Evolutionary conservation across 2,888 invertebrate genomes (phyloP).

Genomic region (Clistopyga incitator): DNA sequence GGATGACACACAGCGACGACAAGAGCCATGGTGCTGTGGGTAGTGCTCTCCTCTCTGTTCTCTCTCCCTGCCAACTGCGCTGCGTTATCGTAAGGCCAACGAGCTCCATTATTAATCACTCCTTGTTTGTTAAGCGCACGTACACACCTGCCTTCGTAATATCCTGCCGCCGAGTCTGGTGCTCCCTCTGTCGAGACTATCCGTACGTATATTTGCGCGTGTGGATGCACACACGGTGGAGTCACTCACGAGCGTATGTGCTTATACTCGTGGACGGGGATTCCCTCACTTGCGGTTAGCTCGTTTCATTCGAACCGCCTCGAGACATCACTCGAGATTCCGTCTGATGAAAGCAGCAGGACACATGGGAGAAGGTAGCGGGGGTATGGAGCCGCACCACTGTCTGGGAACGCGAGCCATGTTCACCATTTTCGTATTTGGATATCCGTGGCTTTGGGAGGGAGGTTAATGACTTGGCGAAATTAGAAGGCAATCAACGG

Average conservation of each 20-base stretch:
- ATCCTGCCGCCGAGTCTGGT: constrained; percentile 68
- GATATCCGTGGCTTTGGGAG: not conserved
- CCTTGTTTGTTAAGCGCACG: constrained; percentile 82
- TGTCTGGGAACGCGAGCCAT: not conserved
- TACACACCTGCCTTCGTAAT: constrained; percentile 81
- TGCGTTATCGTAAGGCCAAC: constrained; percentile 79
- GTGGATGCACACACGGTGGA: constrained; percentile 47
- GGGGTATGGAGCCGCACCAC: not conserved
- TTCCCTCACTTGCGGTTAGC: constrained; percentile 31
- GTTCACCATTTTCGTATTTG: not conserved
- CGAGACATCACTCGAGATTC: constrained; percentile 42
- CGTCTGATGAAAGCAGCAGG: constrained; percentile 22
- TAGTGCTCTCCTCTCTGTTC: constrained; percentile 18
- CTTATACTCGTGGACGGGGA: constrained; percentile 24
- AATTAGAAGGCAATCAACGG: not conserved
- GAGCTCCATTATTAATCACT: constrained; percentile 81
- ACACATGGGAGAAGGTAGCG: constrained; percentile 16
- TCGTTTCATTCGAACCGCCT: constrained; percentile 52
- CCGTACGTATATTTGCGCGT: constrained; percentile 26
- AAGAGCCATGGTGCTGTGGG: constrained; percentile 14
- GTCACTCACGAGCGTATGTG: constrained; percentile 30
- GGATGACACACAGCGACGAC: constrained; percentile 72
- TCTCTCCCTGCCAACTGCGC: constrained; percentile 63
- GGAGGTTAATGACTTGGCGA: not conserved
- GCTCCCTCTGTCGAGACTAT: not conserved